phyloP scores from a whole-genome alignment of 2,797 vertebrate genomes.

The Triplophysa bombifrons region DNA sequence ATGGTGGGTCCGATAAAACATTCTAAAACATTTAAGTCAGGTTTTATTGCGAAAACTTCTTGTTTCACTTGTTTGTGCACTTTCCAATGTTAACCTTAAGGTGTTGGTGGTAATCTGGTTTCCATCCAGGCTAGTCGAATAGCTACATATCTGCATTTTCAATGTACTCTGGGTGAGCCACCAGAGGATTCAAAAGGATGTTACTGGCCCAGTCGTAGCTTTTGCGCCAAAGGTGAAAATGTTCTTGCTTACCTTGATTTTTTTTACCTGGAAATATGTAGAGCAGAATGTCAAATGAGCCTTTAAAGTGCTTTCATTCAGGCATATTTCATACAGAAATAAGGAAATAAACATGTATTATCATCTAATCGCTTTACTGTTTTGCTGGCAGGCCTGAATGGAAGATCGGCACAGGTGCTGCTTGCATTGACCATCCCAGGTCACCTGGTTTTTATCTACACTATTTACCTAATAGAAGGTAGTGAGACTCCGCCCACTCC shows the following conservation, averaged over 20 bases:
- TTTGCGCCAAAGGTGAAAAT: conserved; percentile 80
- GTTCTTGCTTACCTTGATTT: neutral
- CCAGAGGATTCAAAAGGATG: conserved; percentile 80
- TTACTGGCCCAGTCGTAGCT: conserved; percentile 81
- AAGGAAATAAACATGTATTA: neutral
- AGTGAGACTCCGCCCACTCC: conserved; percentile 83
- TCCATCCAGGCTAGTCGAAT: conserved; percentile 95
- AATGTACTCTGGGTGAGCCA: conserved; percentile 81
- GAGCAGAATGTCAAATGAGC: no score
- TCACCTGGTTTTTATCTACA: conserved; percentile 88
- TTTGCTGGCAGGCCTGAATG: conserved; percentile 79
- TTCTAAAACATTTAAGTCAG: no score
- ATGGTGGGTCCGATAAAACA: conserved; percentile 79
- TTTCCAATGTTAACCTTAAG: conserved; percentile 65
- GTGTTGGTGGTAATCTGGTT: conserved; percentile 93
- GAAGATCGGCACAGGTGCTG: conserved; percentile 88
- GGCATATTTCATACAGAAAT: neutral
- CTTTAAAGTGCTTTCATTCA: no score
- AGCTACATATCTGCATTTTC: conserved; percentile 90
- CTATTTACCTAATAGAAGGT: conserved; percentile 89
- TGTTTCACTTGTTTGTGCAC: neutral
- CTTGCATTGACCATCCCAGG: conserved; percentile 89
- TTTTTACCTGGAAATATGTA: no score
- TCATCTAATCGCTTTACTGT: neutral
- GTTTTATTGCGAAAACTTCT: neutral